phyloP scores from a whole-genome alignment of 2,888 invertebrate species.

The Sinopyrophorus schimmeli region DNA sequence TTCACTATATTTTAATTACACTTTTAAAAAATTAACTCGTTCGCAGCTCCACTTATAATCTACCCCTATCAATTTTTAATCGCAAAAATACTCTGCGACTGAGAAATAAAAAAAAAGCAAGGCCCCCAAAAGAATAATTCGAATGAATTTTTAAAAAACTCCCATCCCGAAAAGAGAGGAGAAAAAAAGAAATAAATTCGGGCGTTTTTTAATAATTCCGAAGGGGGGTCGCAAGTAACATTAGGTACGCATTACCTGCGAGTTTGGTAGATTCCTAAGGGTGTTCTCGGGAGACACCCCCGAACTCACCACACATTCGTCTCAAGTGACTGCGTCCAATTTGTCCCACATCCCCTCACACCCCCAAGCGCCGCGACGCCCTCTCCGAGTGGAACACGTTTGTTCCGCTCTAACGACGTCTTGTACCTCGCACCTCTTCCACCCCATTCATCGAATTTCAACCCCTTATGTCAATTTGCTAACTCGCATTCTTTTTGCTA shows the following conservation, averaged over 20 bases:
- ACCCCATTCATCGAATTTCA: slow-evolving; percentile 20
- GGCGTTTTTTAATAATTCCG: too few species aligned
- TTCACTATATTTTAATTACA: too few species aligned
- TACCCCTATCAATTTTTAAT: too few species aligned
- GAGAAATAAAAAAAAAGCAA: too few species aligned
- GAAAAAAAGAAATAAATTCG: too few species aligned
- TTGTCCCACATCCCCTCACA: slow-evolving; percentile 27
- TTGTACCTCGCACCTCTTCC: slow-evolving; percentile 16
- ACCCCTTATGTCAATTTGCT: slow-evolving; percentile 24
- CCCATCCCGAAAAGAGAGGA: too few species aligned
- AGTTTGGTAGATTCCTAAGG: slow-evolving; percentile 18
- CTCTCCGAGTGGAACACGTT: slow-evolving; percentile 25
- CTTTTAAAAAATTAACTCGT: too few species aligned
- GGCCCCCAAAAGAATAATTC: too few species aligned
- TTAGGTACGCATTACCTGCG: slow-evolving; percentile 18
- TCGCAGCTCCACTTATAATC: too few species aligned
- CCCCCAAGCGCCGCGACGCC: slow-evolving; percentile 18
- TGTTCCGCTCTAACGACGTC: slow-evolving; percentile 23
- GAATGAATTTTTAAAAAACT: too few species aligned
- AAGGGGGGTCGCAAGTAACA: slow-evolving; percentile 1
- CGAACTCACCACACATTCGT: slow-evolving; percentile 33
- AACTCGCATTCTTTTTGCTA: slow-evolving; percentile 23
- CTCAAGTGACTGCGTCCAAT: slow-evolving; percentile 37
- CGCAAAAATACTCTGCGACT: too few species aligned
- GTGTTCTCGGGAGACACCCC: slow-evolving; percentile 24